These are phyloP conservation scores for Actinia tenebrosa DNA, from an alignment of 64 coral and sea anemone genomes.

Conservation along the genomic window DNA sequence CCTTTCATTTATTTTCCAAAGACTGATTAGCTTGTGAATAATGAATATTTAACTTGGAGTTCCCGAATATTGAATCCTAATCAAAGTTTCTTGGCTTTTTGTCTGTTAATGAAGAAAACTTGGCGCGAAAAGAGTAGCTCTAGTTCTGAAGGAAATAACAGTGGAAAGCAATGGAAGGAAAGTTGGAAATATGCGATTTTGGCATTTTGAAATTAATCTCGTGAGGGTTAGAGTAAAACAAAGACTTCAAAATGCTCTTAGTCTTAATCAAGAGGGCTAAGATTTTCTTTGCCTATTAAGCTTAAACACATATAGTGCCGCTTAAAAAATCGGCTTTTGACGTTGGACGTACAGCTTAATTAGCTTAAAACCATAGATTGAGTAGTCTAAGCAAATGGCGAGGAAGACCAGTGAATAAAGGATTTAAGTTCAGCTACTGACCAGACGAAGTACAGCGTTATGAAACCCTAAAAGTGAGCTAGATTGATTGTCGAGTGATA, in stretches of 20 bases:
- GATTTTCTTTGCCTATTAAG: not conserved
- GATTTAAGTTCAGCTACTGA: not conserved
- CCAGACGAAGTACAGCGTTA: not conserved
- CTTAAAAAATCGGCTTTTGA: not conserved
- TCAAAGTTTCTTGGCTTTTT: not conserved
- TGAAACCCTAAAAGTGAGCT: not conserved
- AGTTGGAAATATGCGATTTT: too few relatives aligned
- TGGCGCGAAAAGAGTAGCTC: too few relatives aligned
- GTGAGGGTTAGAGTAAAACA: not conserved
- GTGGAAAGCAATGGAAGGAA: too few relatives aligned
- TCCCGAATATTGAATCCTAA: not conserved
- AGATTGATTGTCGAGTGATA: not conserved
- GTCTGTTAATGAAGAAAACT: not conserved
- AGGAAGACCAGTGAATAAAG: not conserved
- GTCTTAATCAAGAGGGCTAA: not conserved
- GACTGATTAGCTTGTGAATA: not conserved
- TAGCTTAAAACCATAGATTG: not conserved
- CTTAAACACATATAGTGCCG: not conserved
- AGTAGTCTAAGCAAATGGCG: not conserved
- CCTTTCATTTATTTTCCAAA: not conserved
- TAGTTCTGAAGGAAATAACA: too few relatives aligned
- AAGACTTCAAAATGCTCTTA: not conserved
- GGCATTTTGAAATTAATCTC: not conserved
- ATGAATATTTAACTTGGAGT: constrained; percentile 2
- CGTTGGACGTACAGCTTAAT: not conserved